Conservation (phyloP, 1,140 invertebrate species). For the Lerema accius region DNA sequence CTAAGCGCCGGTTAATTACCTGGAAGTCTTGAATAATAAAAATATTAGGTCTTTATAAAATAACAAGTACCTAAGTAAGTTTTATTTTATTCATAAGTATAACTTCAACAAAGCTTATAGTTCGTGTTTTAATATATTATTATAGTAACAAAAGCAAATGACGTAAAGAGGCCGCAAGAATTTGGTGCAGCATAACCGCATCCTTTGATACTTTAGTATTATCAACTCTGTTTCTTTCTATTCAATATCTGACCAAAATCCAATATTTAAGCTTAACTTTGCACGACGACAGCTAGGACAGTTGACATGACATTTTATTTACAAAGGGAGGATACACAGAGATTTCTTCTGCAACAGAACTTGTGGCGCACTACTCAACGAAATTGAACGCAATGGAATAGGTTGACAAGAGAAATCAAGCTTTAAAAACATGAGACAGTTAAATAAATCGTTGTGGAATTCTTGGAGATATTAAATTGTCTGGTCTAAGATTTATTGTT, state of each 20-base stretch:
- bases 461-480: constrained; percentile 25
- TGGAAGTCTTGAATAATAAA: too few relatives aligned
- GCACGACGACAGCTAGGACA: constrained; percentile 4
- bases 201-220: too few relatives aligned
- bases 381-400: constrained; percentile 20
- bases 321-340: constrained; percentile 8
- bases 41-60: too few relatives aligned
- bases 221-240: too few relatives aligned
- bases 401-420: constrained; percentile 26
- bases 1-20: too few relatives aligned
- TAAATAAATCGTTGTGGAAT: constrained; percentile 26
- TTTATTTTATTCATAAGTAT: too few relatives aligned
- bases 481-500: constrained; percentile 11
- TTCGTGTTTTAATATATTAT: too few relatives aligned
- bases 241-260: background rate
- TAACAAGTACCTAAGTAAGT: too few relatives aligned
- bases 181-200: too few relatives aligned
- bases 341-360: background rate
- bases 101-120: too few relatives aligned
- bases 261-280: constrained; percentile 9
- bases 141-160: too few relatives aligned
- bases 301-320: constrained; percentile 29
- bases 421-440: constrained; percentile 16
- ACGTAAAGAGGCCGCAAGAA: too few relatives aligned
- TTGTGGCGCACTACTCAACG: constrained; percentile 30